Conservation (phyloP, 2,797 vertebrate genomes). For the Phylloscopus collybita region DNA sequence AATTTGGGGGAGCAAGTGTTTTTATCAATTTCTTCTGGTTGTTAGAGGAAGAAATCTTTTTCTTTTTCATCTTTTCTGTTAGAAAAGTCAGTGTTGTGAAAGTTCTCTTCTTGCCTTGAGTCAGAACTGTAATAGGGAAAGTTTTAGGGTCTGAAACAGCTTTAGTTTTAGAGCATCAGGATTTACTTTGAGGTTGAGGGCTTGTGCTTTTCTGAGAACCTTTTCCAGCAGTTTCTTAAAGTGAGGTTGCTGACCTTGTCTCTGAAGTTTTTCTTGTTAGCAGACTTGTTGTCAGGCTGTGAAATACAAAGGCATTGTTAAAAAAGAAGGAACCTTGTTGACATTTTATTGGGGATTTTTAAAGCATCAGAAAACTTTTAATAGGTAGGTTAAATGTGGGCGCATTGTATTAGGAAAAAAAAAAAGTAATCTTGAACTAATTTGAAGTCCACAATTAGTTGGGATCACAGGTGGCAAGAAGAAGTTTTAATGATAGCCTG, state of each 20-base stretch:
- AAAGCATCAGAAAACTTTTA: slow-evolving; percentile 48
- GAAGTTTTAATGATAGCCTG: slow-evolving; percentile 78
- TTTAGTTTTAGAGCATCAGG: neutral
- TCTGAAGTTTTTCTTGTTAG: slow-evolving; percentile 4
- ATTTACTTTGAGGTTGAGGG: neutral
- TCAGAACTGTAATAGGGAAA: neutral
- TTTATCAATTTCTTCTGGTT: neutral
- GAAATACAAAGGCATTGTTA: slow-evolving; percentile 8
- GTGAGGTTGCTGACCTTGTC: slow-evolving; percentile 19
- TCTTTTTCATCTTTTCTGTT: neutral
- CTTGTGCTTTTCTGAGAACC: neutral
- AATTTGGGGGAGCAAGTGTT: neutral
- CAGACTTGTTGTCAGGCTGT: neutral
- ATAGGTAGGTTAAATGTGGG: slow-evolving; percentile 46
- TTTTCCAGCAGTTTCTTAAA: neutral
- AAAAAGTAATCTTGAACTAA: slow-evolving; percentile 71
- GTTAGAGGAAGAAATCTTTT: neutral
- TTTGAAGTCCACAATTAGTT: slow-evolving; percentile 73
- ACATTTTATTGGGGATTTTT: slow-evolving; percentile 52
- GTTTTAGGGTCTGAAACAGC: neutral
- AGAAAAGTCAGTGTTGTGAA: neutral
- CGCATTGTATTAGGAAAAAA: neutral
- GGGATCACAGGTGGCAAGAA: slow-evolving; percentile 78
- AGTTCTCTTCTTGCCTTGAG: neutral
- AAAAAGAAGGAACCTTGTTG: neutral